Base-by-base conservation (phyloP, 1,140 invertebrate genomes). In the Zaprionus ornatus region DNA sequence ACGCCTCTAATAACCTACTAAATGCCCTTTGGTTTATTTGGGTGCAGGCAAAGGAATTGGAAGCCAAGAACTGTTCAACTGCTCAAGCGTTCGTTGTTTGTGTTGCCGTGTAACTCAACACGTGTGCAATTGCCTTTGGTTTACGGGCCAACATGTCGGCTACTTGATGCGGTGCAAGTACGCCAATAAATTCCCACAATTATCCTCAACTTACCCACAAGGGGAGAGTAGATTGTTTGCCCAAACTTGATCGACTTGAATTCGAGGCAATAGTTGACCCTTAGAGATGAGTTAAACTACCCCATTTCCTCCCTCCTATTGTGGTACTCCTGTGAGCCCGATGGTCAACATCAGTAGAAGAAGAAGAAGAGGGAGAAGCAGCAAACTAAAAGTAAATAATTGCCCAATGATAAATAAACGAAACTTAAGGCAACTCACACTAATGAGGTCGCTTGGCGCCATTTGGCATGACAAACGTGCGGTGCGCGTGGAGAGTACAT, bases 401-500 rank as follows among this genome's bases (percentile, higher is more conserved):
- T 66, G 56, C 78, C 63, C 73, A 67, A 76, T 88, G 84, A 88
- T 88, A 88, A 88, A 87, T 87, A 87, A 88, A 88, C 80, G 78
- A 90, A 88, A 88, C 80, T 87, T 88, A 88, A 88, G 88, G 84
- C 77, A 88, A 80, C 85, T 88, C 80, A 81, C 74, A 88, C 88
- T 90, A 88, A 88, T 88, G 85, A 88, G 85, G 73, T 74, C 80
- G 77, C 74, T 75, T 78, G 80, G 77, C 81, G 81, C 85, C 77
- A 85, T 79, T 90, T 85, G 81, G 81, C 86, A 90, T 88, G 85
- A 90, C 81, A 90, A 90, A 90, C 85, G 90, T 85, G 79, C 90
- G 85, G 78, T 76, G 81, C 78, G 85, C 85, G 79, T 90, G 84
- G 81, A 64, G 69, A 75, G 85, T 68, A 80, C 78, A 72, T 50